phyloP scores from a whole-genome alignment of 1,140 invertebrate genomes.

The Anthonomus grandis region DNA sequence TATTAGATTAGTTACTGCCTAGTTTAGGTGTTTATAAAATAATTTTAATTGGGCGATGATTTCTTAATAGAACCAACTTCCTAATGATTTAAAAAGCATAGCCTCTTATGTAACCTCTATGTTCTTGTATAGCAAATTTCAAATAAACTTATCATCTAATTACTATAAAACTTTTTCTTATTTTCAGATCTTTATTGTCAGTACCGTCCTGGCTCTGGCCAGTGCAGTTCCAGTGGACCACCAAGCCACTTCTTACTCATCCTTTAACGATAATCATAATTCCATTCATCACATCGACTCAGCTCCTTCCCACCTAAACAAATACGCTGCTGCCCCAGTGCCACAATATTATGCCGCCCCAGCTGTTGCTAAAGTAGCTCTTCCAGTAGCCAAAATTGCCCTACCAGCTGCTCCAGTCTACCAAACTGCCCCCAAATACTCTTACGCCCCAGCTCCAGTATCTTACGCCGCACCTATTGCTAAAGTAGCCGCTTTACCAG shows the following conservation, averaged over 20 bases:
- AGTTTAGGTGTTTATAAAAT: too few species aligned
- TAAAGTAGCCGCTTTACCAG: constrained; percentile 27
- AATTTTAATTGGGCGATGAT: too few species aligned
- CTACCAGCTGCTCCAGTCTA: constrained; percentile 19
- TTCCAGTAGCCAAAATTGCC: constrained; percentile 31
- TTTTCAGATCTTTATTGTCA: constrained; percentile 16
- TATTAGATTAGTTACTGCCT: too few species aligned
- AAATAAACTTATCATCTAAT: too few species aligned
- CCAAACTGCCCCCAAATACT: constrained; percentile 7
- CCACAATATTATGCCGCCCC: constrained; percentile 11
- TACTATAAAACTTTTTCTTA: too few species aligned
- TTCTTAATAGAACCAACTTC: too few species aligned
- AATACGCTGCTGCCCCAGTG: constrained; percentile 48
- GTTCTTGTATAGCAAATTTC: too few species aligned
- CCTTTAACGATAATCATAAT: constrained; percentile 30
- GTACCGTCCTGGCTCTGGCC: constrained; percentile 10
- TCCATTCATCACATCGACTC: constrained; percentile 51
- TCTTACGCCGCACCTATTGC: constrained; percentile 19
- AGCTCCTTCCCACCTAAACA: constrained; percentile 46
- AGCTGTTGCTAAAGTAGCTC: constrained; percentile 21
- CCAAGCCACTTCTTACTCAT: constrained; percentile 25
- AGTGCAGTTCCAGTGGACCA: constrained; percentile 21
- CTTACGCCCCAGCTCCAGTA: constrained; percentile 23
- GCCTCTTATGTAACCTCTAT: too few species aligned
- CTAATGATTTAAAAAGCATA: too few species aligned